phyloP scores from a whole-genome alignment of 2,888 invertebrate species.

The Acanthoscelides obtectus region DNA sequence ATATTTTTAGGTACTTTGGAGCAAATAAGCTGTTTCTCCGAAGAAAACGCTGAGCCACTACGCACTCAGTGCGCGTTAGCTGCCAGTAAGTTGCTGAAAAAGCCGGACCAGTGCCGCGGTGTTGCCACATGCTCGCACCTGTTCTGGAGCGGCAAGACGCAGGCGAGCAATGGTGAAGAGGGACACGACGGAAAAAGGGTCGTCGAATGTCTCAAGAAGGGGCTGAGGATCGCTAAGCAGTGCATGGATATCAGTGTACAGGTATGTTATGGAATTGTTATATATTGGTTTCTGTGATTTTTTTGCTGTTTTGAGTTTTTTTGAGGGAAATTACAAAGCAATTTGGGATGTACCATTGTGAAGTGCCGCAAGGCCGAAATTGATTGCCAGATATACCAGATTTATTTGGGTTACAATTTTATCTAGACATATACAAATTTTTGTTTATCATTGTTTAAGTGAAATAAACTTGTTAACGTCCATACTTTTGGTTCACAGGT shows the following conservation, averaged over 20 bases:
- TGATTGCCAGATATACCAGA: no score
- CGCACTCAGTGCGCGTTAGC: constrained; percentile 94
- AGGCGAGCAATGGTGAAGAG: constrained; percentile 48
- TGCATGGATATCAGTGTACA: constrained; percentile 97
- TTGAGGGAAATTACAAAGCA: no score
- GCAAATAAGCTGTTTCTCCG: constrained; percentile 89
- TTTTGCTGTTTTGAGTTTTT: no score
- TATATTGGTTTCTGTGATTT: background rate
- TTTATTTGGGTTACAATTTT: no score
- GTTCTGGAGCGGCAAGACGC: constrained; percentile 88
- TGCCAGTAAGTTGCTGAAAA: constrained; percentile 88
- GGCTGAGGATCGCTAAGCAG: constrained; percentile 93
- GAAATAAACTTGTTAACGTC: background rate
- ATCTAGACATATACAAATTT: no score
- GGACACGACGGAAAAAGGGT: constrained; percentile 89
- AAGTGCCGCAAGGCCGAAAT: no score
- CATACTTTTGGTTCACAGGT: constrained; percentile 45
- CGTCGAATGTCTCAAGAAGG: constrained; percentile 92
- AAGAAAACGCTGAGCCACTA: constrained; percentile 95
- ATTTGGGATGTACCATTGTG: no score
- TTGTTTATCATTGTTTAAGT: background rate
- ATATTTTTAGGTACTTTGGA: constrained; percentile 79
- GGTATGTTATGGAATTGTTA: constrained; percentile 16
- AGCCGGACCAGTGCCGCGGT: constrained; percentile 96
- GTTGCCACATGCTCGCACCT: constrained; percentile 92